These are phyloP conservation scores for Heterodera filipjevi DNA, from an alignment of 2,888 invertebrate genomes.

Conservation along the genomic window DNA sequence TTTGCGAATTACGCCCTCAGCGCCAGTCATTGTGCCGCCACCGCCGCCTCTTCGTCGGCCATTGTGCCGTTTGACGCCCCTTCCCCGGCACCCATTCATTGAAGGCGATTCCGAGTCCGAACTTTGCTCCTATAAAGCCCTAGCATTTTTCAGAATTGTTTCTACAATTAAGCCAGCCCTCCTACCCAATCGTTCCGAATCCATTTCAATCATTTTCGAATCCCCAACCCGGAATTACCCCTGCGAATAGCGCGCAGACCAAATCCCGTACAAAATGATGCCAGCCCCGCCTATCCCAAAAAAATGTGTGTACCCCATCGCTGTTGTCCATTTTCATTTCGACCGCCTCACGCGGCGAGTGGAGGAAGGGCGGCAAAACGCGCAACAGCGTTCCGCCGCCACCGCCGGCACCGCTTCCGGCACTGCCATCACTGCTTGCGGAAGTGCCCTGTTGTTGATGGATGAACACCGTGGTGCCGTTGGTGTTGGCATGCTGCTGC, in stretches of 20 bases:
- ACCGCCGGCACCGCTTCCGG: background rate
- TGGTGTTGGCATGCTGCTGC: background rate
- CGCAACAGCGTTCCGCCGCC: background rate
- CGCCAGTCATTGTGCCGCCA: background rate
- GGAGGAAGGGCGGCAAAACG: background rate
- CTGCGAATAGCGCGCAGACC: no score
- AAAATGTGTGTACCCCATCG: background rate
- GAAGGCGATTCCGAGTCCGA: constrained; percentile 18
- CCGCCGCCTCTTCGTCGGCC: background rate
- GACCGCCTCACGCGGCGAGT: background rate
- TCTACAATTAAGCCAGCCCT: no score
- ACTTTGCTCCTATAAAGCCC: background rate
- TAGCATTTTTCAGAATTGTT: no score
- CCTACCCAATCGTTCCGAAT: no score
- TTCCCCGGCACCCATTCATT: background rate
- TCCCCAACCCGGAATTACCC: no score
- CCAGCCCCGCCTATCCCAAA: no score
- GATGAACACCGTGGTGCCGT: background rate
- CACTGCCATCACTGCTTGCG: background rate
- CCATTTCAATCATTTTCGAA: no score
- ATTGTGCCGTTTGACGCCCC: constrained; percentile 9
- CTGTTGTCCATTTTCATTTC: constrained; percentile 4
- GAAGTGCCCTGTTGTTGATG: constrained; percentile 9
- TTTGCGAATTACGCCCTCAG: constrained; percentile 14
- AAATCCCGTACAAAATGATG: no score